Evolutionary conservation across 30 jellyfish, hydroid and myxozoan genomes (phyloP).

Genomic region (Hydra vulgaris): DNA sequence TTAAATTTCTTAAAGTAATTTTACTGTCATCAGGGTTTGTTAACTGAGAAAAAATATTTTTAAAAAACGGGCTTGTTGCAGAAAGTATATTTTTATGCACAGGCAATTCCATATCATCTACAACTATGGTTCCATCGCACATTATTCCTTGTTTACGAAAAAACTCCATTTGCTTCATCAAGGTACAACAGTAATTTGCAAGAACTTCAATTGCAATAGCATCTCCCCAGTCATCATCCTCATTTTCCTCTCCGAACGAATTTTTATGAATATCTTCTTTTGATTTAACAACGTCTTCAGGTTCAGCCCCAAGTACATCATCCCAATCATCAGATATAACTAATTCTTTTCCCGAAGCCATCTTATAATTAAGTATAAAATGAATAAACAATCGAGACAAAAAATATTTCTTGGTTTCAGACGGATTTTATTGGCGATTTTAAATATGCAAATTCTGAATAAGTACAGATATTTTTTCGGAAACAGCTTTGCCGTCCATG

Average conservation of each 20-base stretch:
- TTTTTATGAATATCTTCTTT: constrained; percentile 15
- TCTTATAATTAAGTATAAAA: neutral
- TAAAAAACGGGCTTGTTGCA: constrained; percentile 73
- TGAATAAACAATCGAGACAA: neutral
- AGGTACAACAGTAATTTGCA: constrained; percentile 73
- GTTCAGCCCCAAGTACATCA: constrained; percentile 81
- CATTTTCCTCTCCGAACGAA: constrained; percentile 38
- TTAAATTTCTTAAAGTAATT: constrained; percentile 58
- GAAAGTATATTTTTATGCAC: constrained; percentile 64
- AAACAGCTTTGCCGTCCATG: too few species aligned
- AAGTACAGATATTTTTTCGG: too few species aligned
- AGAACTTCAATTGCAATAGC: constrained; percentile 89
- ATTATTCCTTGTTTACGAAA: constrained; percentile 63
- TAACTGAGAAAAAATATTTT: constrained; percentile 62
- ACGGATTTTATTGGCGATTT: too few species aligned
- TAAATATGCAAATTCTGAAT: too few species aligned
- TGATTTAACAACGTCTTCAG: constrained; percentile 43
- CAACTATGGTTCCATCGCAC: constrained; percentile 87
- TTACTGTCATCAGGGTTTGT: constrained; percentile 56
- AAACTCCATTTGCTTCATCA: constrained; percentile 82
- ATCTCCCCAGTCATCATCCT: constrained; percentile 92
- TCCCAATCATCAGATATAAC: constrained; percentile 75
- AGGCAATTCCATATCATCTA: constrained; percentile 79
- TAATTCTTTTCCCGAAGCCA: constrained; percentile 25
- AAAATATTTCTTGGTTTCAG: neutral